A percentile compares a stretch with the other conserved stretches of the same genome.
These are phyloP conservation scores for Drosophila testacea DNA, from an alignment of 2,888 invertebrate species.

Conservation along the genomic window DNA sequence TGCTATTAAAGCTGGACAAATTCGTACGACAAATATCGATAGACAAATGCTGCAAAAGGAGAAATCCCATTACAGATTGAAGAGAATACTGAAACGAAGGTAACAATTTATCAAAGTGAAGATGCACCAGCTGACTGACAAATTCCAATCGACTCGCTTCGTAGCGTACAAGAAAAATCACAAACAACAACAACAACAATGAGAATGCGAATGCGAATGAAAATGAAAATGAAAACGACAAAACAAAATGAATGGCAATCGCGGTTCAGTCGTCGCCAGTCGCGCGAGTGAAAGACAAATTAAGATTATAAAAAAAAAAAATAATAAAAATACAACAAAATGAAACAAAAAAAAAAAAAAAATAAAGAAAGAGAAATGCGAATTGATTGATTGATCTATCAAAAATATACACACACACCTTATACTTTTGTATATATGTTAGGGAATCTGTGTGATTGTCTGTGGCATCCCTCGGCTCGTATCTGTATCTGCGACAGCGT, in stretches of 20 bases:
- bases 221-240: conserved; percentile 57
- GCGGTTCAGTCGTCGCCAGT: conserved; percentile 75
- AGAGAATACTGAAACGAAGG: conserved; percentile 50
- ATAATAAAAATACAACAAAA: conserved; percentile 72
- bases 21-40: neutral
- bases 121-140: conserved; percentile 54
- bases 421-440: conserved; percentile 22
- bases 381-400: conserved; percentile 82
- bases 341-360: conserved; percentile 31
- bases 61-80: neutral
- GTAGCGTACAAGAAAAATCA: conserved; percentile 52
- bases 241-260: conserved; percentile 75
- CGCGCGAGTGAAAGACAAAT: conserved; percentile 79
- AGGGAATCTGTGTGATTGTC: conserved; percentile 24
- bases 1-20: conserved; percentile 3
- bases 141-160: conserved; percentile 60
- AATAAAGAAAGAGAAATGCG: conserved; percentile 46
- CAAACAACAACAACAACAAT: conserved; percentile 17
- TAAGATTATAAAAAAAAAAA: conserved; percentile 78
- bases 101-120: conserved; percentile 58
- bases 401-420: conserved; percentile 62
- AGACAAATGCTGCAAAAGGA: neutral
- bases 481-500: conserved; percentile 59
- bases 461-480: conserved; percentile 57
- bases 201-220: conserved; percentile 9